Evolutionary conservation across 92 coral and sea anemone genomes (phyloP).

Genomic region (Chrysogorgia sp.): DNA sequence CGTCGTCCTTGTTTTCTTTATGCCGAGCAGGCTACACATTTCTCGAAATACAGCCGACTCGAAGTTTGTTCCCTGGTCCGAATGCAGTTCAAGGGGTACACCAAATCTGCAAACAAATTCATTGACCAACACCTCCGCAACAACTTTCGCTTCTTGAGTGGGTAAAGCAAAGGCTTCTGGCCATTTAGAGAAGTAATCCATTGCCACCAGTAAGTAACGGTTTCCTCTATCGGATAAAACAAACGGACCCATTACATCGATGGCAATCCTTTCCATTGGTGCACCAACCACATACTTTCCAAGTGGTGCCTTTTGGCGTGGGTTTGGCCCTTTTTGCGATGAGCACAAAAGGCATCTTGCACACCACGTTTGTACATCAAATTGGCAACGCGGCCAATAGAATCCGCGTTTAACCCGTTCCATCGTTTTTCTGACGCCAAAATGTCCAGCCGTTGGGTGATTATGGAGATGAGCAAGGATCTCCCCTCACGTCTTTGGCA

Average conservation of each 20-base stretch:
- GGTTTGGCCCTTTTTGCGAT: slow-evolving; percentile 40
- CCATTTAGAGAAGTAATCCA: slow-evolving; percentile 42
- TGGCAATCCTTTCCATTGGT: background rate
- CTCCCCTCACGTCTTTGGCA: slow-evolving; percentile 23
- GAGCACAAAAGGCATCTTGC: slow-evolving; percentile 26
- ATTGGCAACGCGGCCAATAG: slow-evolving; percentile 29
- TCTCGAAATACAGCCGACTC: slow-evolving; percentile 21
- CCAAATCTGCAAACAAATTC: slow-evolving; percentile 11
- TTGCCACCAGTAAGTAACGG: slow-evolving; percentile 14
- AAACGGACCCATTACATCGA: slow-evolving; percentile 10
- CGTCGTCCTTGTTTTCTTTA: slow-evolving; percentile 49
- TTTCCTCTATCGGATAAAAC: slow-evolving; percentile 5
- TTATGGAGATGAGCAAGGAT: slow-evolving; percentile 32
- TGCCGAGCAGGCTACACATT: slow-evolving; percentile 51
- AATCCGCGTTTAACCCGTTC: slow-evolving; percentile 28
- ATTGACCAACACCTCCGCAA: slow-evolving; percentile 12
- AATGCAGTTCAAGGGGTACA: slow-evolving; percentile 10
- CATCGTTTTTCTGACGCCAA: slow-evolving; percentile 38
- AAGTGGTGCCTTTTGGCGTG: slow-evolving; percentile 15
- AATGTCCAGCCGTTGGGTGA: slow-evolving; percentile 40
- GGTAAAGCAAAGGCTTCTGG: slow-evolving; percentile 29
- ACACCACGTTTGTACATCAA: slow-evolving; percentile 34
- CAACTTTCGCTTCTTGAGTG: slow-evolving; percentile 6
- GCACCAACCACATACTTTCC: slow-evolving; percentile 16
- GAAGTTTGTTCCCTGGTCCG: slow-evolving; percentile 30